Conservation (phyloP, 1,140 invertebrate species). For the Gonioctena quinquepunctata region DNA sequence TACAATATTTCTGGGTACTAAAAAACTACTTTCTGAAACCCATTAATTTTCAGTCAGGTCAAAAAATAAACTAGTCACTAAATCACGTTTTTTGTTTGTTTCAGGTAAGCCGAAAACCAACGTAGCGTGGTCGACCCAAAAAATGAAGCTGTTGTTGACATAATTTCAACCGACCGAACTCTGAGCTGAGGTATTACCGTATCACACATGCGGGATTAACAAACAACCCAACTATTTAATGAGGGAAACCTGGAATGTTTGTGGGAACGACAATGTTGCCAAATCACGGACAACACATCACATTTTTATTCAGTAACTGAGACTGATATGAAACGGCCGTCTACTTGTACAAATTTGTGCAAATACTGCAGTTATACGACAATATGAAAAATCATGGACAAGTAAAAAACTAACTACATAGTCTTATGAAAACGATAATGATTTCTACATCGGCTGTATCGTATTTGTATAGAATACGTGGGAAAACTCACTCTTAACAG, state of each 20-base stretch:
- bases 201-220: slow-evolving; percentile 22
- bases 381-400: too few relatives aligned
- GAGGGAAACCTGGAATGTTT: background rate
- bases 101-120: slow-evolving; percentile 11
- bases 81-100: slow-evolving; percentile 17
- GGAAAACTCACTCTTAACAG: too few relatives aligned
- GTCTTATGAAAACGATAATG: too few relatives aligned
- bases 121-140: background rate
- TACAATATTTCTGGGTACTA: too few relatives aligned
- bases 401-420: too few relatives aligned
- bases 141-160: background rate
- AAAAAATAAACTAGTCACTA: background rate
- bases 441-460: too few relatives aligned
- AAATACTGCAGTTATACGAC: too few relatives aligned
- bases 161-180: background rate
- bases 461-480: too few relatives aligned
- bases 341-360: too few relatives aligned
- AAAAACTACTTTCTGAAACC: background rate
- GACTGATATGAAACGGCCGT: too few relatives aligned
- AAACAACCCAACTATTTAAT: slow-evolving; percentile 10
- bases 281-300: background rate
- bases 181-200: slow-evolving; percentile 12
- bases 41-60: background rate
- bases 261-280: background rate
- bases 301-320: too few relatives aligned